Evolutionary conservation across 2,797 vertebrate species (phyloP), one percentile per base, ranked within the genome.

Genomic region (Dromococcyx pavoninus): DNA sequence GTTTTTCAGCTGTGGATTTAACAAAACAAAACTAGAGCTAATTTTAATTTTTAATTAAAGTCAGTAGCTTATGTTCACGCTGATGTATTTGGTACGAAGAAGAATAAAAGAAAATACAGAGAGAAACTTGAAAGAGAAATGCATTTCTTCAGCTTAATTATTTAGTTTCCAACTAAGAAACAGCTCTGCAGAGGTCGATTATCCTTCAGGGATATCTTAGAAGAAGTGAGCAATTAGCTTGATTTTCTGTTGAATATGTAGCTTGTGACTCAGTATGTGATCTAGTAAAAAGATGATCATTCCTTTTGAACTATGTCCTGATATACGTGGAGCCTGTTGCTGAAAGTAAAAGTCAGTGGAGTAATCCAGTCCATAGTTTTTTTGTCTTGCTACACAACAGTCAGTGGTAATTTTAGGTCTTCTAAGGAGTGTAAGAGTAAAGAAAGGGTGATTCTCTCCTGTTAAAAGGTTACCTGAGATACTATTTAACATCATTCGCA

Each of bases 191-290:
- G 97, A 97, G 81, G 70, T 96, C 87, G 94, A 97, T 98, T 97
- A 97, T 96, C 96, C 96, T 98, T 98, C 94, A 97, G 97, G 96
- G 96, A 97, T 97, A 91, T 96, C 97, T 97, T 97, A 97, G 96
- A 97, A 98, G 96, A 97, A 97, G 94, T 96, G 91, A 98, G 97
- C 97, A 98, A 98, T 98, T 98, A 97, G 92, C 97, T 98, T 98
- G 97, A 98, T 98, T 98, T 98, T 97, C 96, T 98, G 95, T 98
- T 98, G 97, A 98, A 97, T 98, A 96, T 97, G 95, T 95, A 97
- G 95, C 96, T 97, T 95, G 95, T 96, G 94, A 94, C 97, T 97
- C 97, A 96, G 96, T 97, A 92, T 97, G 97, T 84, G 93, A 98
- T 97, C 97, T 98, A 97, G 98, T 98, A 97, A 97, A 97, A 97